Conservation (phyloP, 2,888 invertebrate species). For the Sesamia inferens region DNA sequence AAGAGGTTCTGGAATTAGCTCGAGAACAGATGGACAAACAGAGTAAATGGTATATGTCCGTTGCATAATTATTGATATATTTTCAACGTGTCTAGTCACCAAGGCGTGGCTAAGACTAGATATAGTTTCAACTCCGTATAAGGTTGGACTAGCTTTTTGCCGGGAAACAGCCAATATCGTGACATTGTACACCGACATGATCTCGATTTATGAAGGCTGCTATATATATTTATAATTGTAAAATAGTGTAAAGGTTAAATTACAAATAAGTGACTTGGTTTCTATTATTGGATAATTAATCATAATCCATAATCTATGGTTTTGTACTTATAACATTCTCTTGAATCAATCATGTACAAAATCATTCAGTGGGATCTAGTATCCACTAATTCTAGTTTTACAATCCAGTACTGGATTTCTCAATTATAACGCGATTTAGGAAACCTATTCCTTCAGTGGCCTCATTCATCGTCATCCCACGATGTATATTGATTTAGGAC, state of each 20-base stretch:
- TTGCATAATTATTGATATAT: slow-evolving; percentile 41
- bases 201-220: slow-evolving; percentile 54
- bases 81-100: slow-evolving; percentile 32
- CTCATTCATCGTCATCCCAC: slow-evolving; percentile 58
- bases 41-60: slow-evolving; percentile 8
- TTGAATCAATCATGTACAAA: background rate
- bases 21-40: slow-evolving; percentile 10
- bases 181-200: slow-evolving; percentile 54
- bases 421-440: slow-evolving; percentile 23
- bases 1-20: background rate
- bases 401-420: slow-evolving; percentile 20
- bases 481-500: slow-evolving; percentile 50
- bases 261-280: slow-evolving; percentile 46
- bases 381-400: background rate
- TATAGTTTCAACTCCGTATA: slow-evolving; percentile 58
- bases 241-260: slow-evolving; percentile 50
- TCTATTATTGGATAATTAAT: slow-evolving; percentile 49
- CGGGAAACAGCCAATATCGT: slow-evolving; percentile 57
- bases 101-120: slow-evolving; percentile 56
- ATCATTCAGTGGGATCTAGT: background rate
- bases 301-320: background rate
- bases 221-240: slow-evolving; percentile 26
- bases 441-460: slow-evolving; percentile 6
- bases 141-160: slow-evolving; percentile 58
- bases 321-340: background rate